Evolutionary conservation across 2,113 vertebrate genomes (phyloP), one percentile per base, ranked within the genome.

Genomic region (Syngnathus typhle): DNA sequence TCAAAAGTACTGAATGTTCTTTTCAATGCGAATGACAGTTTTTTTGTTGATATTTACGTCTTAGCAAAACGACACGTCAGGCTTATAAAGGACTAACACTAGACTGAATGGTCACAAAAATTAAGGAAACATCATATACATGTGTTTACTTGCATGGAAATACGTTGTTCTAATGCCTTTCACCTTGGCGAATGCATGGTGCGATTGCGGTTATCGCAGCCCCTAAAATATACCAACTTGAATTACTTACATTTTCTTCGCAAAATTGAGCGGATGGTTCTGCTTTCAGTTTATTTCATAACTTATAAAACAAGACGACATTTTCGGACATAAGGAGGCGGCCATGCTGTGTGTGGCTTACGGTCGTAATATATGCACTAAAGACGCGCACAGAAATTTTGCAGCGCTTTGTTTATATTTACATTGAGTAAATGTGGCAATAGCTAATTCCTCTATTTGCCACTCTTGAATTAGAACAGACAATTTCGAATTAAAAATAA

Each of bases 301-400:
- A 39, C 11, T 8, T 6, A 36, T 15, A 13, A 58, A 36, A 13
- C 12, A 18, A 6, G 27, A 36, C 55, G 36, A 21, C 49, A n/a
- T 52, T n/a, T 27, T 32, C 12, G 0, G 23, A 61, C n/a, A 23
- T 15, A 8, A 43, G n/a, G 41, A 13, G 16, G 64, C 64, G 18
- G 64, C 47, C 64, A 0, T 65, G 54, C 72, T 69, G 55, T 65
- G 37, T 69, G 52, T 15, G 21, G n/a, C 36, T n/a, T 38, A 38
- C 10, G 21, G 46, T n/a, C 64, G 36, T 65, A 52, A 65, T 54
- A 38, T 16, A 49, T 9, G 18, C 9, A 65, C 32, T 54, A 54
- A 21, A 65, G 49, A 65, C 64, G 64, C 47, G 7, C 32, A 21
- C 7, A 51, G 16, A 65, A 49, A 32, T 47, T 43, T 18, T 47